Evolutionary conservation across 2,888 invertebrate species (phyloP).

Genomic region (Melanophora roralis): DNA sequence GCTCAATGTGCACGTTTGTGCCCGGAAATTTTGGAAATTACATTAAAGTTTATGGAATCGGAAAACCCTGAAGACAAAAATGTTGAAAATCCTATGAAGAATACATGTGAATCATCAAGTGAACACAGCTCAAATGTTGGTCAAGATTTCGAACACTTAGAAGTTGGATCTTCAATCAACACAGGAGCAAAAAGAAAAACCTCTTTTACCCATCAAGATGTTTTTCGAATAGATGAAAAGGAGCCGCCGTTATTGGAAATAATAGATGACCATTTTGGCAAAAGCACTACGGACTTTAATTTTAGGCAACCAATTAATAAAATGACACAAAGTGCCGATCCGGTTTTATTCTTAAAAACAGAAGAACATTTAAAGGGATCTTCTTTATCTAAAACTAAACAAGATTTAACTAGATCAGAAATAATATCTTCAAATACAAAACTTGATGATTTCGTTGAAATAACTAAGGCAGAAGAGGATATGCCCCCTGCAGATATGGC

Average conservation of each 20-base stretch:
- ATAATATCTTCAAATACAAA: constrained; percentile 68
- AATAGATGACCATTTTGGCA: constrained; percentile 82
- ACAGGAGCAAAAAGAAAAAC: constrained; percentile 32
- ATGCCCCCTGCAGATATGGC: constrained; percentile 67
- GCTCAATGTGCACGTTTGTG: constrained; percentile 85
- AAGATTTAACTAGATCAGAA: constrained; percentile 73
- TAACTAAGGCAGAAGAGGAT: constrained; percentile 68
- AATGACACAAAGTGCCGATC: constrained; percentile 70
- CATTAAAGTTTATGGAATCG: constrained; percentile 80
- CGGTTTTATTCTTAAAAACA: constrained; percentile 65
- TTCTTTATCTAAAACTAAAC: constrained; percentile 33
- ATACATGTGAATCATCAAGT: constrained; percentile 61
- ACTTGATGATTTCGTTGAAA: constrained; percentile 47
- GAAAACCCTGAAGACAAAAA: constrained; percentile 60
- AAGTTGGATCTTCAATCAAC: constrained; percentile 50
- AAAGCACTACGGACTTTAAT: constrained; percentile 73
- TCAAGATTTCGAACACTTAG: constrained; percentile 67
- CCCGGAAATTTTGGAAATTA: constrained; percentile 84
- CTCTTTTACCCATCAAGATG: constrained; percentile 50
- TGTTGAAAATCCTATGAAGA: not conserved
- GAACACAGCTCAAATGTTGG: constrained; percentile 69
- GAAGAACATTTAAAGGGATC: constrained; percentile 25
- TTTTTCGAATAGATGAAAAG: constrained; percentile 39
- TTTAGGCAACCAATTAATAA: constrained; percentile 62
- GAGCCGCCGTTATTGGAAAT: constrained; percentile 78